Conservation (phyloP, 2,797 vertebrate species). For the Lepidocolaptes lacrymiger region DNA sequence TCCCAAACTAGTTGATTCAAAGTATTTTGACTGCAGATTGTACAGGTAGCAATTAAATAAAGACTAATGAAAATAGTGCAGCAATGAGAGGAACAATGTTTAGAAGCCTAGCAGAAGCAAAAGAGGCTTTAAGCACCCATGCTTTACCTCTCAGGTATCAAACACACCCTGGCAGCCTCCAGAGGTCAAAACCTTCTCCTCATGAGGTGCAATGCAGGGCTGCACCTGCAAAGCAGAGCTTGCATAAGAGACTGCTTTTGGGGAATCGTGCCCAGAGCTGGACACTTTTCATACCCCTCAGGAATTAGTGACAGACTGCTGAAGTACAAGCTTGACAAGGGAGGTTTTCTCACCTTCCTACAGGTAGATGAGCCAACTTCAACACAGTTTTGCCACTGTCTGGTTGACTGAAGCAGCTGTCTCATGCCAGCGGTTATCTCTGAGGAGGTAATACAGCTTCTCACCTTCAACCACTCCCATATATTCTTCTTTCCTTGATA, state of each 20-base stretch:
- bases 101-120: neutral
- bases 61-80: neutral
- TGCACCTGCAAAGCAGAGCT: neutral
- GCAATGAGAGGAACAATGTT: neutral
- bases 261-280: neutral
- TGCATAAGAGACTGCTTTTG: neutral
- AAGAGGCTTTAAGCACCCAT: neutral
- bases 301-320: neutral
- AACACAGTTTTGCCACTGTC: neutral
- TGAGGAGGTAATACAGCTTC: neutral
- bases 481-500: neutral
- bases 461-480: neutral
- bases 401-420: neutral
- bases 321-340: neutral
- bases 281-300: neutral
- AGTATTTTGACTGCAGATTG: neutral
- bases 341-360: neutral
- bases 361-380: neutral
- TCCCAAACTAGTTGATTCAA: neutral
- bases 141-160: neutral
- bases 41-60: neutral
- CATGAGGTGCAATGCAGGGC: neutral
- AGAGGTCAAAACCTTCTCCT: neutral
- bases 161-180: neutral
- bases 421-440: neutral